Percentiles rank a stretch among this genome's conserved stretches.
phyloP scores from a whole-genome alignment of 2,113 vertebrate species.

The Mesoclemmys tuberculata region DNA sequence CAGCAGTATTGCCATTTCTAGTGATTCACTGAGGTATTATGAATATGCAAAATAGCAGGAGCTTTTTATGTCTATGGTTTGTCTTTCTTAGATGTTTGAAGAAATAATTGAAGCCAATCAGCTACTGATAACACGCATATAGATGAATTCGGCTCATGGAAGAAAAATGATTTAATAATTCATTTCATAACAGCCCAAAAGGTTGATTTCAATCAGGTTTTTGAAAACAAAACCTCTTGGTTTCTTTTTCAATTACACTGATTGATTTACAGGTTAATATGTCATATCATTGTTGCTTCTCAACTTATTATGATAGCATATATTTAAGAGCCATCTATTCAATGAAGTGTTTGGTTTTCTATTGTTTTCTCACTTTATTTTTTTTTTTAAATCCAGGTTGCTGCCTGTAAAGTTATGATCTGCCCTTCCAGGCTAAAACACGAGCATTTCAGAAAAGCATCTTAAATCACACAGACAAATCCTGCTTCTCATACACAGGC shows the following conservation, averaged over 20 bases:
- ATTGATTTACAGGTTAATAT: slow-evolving; percentile 27
- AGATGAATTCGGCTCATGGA: slow-evolving; percentile 44
- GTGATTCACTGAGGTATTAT: slow-evolving; percentile 75
- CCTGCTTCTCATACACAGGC: neutral
- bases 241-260: neutral
- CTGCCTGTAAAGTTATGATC: neutral
- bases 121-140: slow-evolving; percentile 62
- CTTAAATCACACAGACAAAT: neutral
- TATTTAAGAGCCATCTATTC: neutral
- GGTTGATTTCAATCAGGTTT: slow-evolving; percentile 43
- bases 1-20: slow-evolving; percentile 55
- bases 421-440: neutral
- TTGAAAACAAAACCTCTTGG: neutral
- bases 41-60: slow-evolving; percentile 74
- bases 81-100: slow-evolving; percentile 70
- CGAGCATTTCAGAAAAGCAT: neutral
- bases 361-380: neutral
- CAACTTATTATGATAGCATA: neutral
- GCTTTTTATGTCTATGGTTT: slow-evolving; percentile 69
- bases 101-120: slow-evolving; percentile 70
- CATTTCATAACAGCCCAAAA: slow-evolving; percentile 13
- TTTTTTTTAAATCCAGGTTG: neutral
- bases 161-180: slow-evolving; percentile 50
- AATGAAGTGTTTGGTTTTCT: slow-evolving; percentile 1
- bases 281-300: slow-evolving; percentile 36